Evolutionary conservation across 2,888 invertebrate species (phyloP), one percentile per base, ranked within the genome.

Genomic region (Heliconius aoede): DNA sequence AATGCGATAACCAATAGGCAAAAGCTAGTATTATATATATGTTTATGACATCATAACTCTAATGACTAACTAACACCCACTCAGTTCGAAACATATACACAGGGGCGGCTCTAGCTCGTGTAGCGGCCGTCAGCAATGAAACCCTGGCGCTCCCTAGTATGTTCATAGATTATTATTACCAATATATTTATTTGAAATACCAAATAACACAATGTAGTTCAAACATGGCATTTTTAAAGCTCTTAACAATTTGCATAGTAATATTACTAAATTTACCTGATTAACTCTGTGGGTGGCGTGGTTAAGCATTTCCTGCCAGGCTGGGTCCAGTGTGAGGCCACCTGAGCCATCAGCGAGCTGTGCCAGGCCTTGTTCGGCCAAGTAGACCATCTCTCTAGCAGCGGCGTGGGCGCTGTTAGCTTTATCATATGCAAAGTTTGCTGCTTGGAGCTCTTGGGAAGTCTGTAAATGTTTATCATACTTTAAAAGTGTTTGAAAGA

Each of bases 281-380:
- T 98, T 98, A 18, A 99, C 97, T 82, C 97, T 91, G 78, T 95
- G 95, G 11, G 98, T 98, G 60, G 98, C 98, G 89, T 98, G 98
- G 89, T 98, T 98, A 79, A 99, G 95, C 98, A 98, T 98, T 93
- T 98, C 98, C 87, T 98, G 98, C 97, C 98, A 98, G 46, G 98
- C 98, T 13, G 98, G 97, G 91, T 98, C 98, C 88, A 97, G 95
- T 24, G 96, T 96, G 80, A 96, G 95, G 5, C 95, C 95, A 74
- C 96, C 95, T 77, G 88, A 91, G 80, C 89, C 95, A 84, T 91
- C 95, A 0, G 94, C 94, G 18, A 95, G 89, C 1, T 94, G 82
- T n/a, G 94, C 91, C 79, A 98, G 92, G 1, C 98, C 97, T 76
- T 93, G 93, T 80, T 93, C 93, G 0, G 93, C 93, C 4, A 93